These are phyloP conservation scores for Halcyon leucocephala DNA, from an alignment of 2,797 vertebrate genomes.

Conservation along the genomic window DNA sequence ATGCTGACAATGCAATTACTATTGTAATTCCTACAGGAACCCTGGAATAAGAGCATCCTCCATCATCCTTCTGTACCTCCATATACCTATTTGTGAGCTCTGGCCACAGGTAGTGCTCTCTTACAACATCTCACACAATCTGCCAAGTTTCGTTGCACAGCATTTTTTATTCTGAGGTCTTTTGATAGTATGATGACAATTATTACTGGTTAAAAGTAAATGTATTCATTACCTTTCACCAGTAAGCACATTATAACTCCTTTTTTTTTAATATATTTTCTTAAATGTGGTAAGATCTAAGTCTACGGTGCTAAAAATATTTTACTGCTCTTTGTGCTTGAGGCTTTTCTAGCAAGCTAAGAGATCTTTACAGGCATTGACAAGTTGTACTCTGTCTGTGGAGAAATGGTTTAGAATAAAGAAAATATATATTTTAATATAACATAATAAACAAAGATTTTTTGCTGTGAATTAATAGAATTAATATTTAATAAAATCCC, in stretches of 20 bases:
- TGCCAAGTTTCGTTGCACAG: not conserved
- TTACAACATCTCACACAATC: not conserved
- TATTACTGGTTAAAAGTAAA: slow-evolving; percentile 17
- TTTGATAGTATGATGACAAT: not conserved
- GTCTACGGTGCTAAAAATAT: not conserved
- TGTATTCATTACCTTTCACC: not conserved
- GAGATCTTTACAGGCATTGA: slow-evolving; percentile 52
- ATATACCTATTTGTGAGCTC: rapidly evolving
- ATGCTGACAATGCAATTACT: not conserved
- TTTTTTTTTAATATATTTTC: slow-evolving; percentile 66
- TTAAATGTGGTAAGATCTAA: slow-evolving; percentile 51
- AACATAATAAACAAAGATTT: slow-evolving; percentile 56
- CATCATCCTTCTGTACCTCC: not conserved
- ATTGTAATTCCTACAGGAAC: not conserved
- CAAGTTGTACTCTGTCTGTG: slow-evolving; percentile 45
- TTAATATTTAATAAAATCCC: slow-evolving; percentile 71
- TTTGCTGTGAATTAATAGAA: slow-evolving; percentile 61
- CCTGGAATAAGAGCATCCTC: not conserved
- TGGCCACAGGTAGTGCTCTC: not conserved
- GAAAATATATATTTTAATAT: slow-evolving; percentile 63
- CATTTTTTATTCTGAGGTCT: not conserved
- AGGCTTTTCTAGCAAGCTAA: slow-evolving; percentile 53
- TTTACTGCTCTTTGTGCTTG: slow-evolving; percentile 55
- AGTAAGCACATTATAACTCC: slow-evolving; percentile 8
- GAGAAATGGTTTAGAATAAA: slow-evolving; percentile 62